These are phyloP conservation scores for Silurus aristotelis DNA, from an alignment of 2,797 vertebrate species.

Conservation along the genomic window DNA sequence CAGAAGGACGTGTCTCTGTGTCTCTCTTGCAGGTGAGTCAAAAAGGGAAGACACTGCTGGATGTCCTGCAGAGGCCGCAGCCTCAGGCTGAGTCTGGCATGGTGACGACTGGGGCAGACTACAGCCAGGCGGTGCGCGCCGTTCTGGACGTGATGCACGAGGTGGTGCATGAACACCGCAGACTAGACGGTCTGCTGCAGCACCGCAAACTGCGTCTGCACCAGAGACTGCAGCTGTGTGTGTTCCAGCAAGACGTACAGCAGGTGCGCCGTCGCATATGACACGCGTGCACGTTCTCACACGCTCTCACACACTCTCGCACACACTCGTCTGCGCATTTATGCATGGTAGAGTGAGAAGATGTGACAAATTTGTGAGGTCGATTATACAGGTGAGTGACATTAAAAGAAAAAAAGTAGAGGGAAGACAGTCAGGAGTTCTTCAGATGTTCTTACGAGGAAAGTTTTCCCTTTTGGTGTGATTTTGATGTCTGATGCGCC, in stretches of 20 bases:
- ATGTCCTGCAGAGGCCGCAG: constrained; percentile 88
- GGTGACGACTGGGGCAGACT: constrained; percentile 85
- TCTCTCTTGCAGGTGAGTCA: constrained; percentile 85
- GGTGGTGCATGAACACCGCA: constrained; percentile 84
- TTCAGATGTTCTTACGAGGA: background rate
- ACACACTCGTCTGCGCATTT: background rate
- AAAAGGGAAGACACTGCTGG: constrained; percentile 91
- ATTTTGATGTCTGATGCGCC: background rate
- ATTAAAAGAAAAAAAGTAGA: background rate
- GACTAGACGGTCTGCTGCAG: constrained; percentile 91
- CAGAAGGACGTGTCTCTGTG: constrained; percentile 17
- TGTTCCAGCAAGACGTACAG: constrained; percentile 96
- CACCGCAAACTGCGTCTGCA: constrained; percentile 95
- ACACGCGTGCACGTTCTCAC: background rate
- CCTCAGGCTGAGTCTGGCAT: constrained; percentile 83
- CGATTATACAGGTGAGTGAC: constrained; percentile 3
- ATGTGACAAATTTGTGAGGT: background rate
- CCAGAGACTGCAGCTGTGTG: constrained; percentile 94
- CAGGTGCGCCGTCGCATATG: constrained; percentile 76
- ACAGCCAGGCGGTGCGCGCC: constrained; percentile 87
- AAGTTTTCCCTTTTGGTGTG: background rate
- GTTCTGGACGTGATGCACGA: constrained; percentile 93
- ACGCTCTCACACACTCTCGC: background rate
- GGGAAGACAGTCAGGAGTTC: too few species aligned
- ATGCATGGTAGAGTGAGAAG: constrained; percentile 5